Evolutionary conservation across 2,888 invertebrate genomes (phyloP).

Genomic region (Eupithecia abbreviata): DNA sequence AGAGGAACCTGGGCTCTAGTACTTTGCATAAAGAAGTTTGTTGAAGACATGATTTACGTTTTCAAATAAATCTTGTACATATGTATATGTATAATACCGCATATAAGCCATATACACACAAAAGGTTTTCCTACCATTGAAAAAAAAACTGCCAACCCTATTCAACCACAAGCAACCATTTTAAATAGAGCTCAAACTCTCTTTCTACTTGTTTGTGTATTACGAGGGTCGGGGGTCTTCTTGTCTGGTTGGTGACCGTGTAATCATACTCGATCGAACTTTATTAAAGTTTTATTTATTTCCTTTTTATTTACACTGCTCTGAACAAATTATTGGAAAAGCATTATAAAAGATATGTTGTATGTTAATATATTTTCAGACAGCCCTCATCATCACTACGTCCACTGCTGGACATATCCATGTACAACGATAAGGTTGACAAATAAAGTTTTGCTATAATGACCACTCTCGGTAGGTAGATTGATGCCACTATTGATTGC

Average conservation of each 20-base stretch:
- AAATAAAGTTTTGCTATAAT: too few species aligned
- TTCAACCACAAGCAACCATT: conserved; percentile 15
- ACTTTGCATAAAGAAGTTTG: neutral
- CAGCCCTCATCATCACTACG: too few species aligned
- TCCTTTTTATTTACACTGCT: conserved; percentile 18
- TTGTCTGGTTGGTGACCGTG: conserved; percentile 28
- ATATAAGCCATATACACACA: neutral
- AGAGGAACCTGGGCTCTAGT: neutral
- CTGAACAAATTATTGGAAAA: conserved; percentile 19
- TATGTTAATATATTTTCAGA: too few species aligned
- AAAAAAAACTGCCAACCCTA: conserved; percentile 20
- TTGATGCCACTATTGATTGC: too few species aligned
- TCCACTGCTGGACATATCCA: too few species aligned
- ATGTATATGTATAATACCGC: too few species aligned
- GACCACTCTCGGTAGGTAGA: too few species aligned
- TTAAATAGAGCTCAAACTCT: conserved; percentile 22
- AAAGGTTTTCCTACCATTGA: neutral
- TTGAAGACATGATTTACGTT: neutral
- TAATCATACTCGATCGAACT: conserved; percentile 38
- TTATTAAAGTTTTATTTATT: conserved; percentile 32
- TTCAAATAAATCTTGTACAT: neutral
- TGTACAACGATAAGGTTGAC: too few species aligned
- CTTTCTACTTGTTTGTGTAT: conserved; percentile 29
- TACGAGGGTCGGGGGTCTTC: conserved; percentile 26
- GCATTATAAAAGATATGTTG: too few species aligned